These are phyloP conservation scores for Trachythela sp. DNA, from an alignment of 64 coral and sea anemone species.

Conservation along the genomic window DNA sequence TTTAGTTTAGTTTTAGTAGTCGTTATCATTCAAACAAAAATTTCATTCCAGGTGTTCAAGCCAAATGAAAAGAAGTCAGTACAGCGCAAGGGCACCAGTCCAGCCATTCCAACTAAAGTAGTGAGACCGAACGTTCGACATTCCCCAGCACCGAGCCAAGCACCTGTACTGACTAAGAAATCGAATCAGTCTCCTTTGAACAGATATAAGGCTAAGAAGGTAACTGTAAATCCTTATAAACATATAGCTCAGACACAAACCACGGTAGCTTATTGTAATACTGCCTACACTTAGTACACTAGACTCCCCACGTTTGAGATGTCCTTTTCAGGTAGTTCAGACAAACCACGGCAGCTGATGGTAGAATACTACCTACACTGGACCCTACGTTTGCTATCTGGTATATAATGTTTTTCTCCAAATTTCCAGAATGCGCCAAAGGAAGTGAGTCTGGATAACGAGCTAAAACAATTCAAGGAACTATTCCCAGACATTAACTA, in stretches of 20 bases:
- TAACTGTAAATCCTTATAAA: too few relatives aligned
- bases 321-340: too few relatives aligned
- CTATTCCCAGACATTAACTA: background rate
- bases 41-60: background rate
- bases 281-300: too few relatives aligned
- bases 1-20: too few relatives aligned
- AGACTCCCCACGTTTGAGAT: too few relatives aligned
- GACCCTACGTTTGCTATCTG: background rate
- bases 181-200: background rate
- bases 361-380: too few relatives aligned
- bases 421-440: background rate
- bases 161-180: background rate
- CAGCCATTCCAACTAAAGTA: background rate
- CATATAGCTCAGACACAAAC: too few relatives aligned
- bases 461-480: conserved; percentile 9
- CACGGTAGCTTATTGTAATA: too few relatives aligned
- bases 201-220: background rate
- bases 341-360: too few relatives aligned
- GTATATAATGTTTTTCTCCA: background rate
- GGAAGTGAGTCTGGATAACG: background rate
- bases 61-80: background rate
- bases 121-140: conserved; percentile 15
- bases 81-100: background rate
- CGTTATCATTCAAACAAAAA: too few relatives aligned
- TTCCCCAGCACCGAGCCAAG: background rate